Evolutionary conservation across 2,113 vertebrate genomes (phyloP), one percentile per base, ranked within the genome.

Genomic region (Miniopterus natalensis): DNA sequence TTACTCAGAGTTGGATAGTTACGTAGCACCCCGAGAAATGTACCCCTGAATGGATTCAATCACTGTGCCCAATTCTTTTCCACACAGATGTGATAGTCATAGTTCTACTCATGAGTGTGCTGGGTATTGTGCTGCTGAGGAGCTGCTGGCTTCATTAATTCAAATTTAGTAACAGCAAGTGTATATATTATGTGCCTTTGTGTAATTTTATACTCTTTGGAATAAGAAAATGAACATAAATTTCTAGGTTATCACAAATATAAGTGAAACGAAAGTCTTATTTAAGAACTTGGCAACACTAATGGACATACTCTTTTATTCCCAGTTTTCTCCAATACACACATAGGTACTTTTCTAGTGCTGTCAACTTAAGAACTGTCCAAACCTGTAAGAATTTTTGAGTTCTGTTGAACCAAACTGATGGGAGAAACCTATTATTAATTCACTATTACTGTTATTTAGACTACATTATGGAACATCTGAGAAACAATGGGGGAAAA

Each of bases 191-290:
- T 27, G 13, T 61, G 59, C 1, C 5, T 74, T 21, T 85, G 31
- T 42, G 20, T 53, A 51, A 29, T 49, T 80, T 63, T 80, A 81
- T 3, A 68, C 2, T 51, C 68, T 53, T 5, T 90, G n/a, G 13
- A n/a, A 80, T 68, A 74, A 49, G 15, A 51, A 96, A 55, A 36
- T 8, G 29, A 61, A 31, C n/a, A n/a, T 27, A 42, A 42, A 31
- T 31, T 53, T 84, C 57, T 36, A 83, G 12, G 15, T 11, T 23
- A 63, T 85, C 10, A 77, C 57, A 59, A 66, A 47, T 31, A 4
- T 8, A 71, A n/a, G 2, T 88, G 12, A 84, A 93, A 71, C 51
- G 25, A 85, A 96, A 70, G 8, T 31, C 20, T 96, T n/a, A 84
- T 23, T 55, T 77, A 96, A 81, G 18, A 83, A 51, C 57, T 75